Conservation (phyloP, 2,797 vertebrate species). For the Rhabdophis nuchalis region DNA sequence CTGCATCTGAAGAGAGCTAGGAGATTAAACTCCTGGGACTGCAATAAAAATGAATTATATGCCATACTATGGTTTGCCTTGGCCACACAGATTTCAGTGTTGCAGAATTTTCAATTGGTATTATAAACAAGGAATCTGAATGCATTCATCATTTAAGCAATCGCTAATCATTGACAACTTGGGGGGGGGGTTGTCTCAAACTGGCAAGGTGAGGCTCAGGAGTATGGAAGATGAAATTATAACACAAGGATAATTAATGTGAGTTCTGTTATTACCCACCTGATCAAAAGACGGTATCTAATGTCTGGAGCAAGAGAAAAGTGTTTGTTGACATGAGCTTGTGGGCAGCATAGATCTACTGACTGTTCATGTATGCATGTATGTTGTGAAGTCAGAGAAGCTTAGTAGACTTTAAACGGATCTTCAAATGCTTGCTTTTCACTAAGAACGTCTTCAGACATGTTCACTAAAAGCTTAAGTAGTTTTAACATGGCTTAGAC, state of each 20-base stretch:
- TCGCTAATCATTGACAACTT: conserved; percentile 20
- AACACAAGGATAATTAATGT: conserved; percentile 18
- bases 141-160: not conserved
- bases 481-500: not conserved
- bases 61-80: conserved; percentile 24
- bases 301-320: not conserved
- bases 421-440: not conserved
- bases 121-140: conserved; percentile 26
- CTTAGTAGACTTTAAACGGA: not conserved
- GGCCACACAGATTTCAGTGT: conserved; percentile 28
- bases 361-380: not conserved
- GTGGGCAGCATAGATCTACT: not conserved
- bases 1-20: conserved; percentile 18
- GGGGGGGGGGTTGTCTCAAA: conserved; percentile 14
- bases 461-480: not conserved
- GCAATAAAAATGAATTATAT: conserved; percentile 8
- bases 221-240: not conserved
- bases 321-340: conserved; percentile 24
- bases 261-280: not conserved
- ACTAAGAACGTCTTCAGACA: not conserved
- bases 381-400: not conserved
- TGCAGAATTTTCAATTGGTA: conserved; percentile 6
- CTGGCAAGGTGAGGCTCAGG: not conserved
- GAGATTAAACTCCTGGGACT: not conserved
- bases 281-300: conserved; percentile 5